Evolutionary conservation across 2,797 vertebrate species (phyloP).

Genomic region (Scleropages formosus): DNA sequence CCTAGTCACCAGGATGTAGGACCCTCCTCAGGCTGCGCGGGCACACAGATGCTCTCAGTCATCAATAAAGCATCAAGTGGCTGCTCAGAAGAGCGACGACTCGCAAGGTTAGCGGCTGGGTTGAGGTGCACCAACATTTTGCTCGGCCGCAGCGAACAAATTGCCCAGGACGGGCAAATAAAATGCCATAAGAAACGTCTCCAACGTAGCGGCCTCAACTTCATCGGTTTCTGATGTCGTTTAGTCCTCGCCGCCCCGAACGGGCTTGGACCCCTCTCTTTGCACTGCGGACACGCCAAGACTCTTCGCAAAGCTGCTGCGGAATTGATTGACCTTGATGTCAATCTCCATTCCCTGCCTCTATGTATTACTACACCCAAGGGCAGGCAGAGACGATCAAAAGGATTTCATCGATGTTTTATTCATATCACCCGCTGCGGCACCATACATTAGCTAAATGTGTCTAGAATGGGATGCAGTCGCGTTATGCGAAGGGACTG

Average conservation of each 20-base stretch:
- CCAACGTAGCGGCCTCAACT: slow-evolving; percentile 62
- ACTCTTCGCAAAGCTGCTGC: not conserved
- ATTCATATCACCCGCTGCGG: too few relatives aligned
- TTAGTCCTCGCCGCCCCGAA: too few relatives aligned
- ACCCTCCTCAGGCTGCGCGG: too few relatives aligned
- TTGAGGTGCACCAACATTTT: slow-evolving; percentile 21
- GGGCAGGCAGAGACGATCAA: slow-evolving; percentile 32
- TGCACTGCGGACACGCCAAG: too few relatives aligned
- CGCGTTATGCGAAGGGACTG: too few relatives aligned
- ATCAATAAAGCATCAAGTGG: slow-evolving; percentile 11
- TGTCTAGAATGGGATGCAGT: too few relatives aligned
- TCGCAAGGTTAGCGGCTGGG: not conserved
- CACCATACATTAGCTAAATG: too few relatives aligned
- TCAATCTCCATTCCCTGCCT: not conserved
- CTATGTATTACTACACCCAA: not conserved
- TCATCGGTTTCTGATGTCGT: too few relatives aligned
- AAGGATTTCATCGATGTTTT: slow-evolving; percentile 42
- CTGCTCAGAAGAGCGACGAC: slow-evolving; percentile 23
- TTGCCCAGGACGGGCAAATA: slow-evolving; percentile 59
- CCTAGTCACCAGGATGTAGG: too few relatives aligned
- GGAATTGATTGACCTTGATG: not conserved
- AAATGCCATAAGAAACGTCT: slow-evolving; percentile 62
- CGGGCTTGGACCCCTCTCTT: too few relatives aligned
- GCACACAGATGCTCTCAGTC: slow-evolving; percentile 8
- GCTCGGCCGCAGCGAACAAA: slow-evolving; percentile 57